Evolutionary conservation across 1,140 invertebrate genomes (phyloP).

Genomic region (Telenomus remus): DNA sequence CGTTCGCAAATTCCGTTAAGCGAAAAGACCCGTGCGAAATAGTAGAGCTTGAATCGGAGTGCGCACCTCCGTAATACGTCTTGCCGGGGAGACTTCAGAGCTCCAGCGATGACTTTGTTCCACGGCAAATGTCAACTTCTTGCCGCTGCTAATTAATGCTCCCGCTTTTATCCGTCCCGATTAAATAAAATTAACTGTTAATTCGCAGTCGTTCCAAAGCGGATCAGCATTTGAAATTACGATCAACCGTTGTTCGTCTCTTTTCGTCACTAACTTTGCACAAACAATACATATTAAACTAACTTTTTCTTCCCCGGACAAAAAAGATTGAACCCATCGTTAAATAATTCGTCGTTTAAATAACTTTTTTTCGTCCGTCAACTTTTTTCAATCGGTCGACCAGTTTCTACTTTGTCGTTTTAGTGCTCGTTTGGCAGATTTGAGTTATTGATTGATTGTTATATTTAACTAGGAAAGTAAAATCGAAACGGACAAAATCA

Average conservation of each 20-base stretch:
- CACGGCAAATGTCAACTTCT: conserved; percentile 35
- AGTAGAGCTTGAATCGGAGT: conserved; percentile 43
- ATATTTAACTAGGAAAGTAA: no score
- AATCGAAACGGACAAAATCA: no score
- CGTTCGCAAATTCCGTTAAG: conserved; percentile 49
- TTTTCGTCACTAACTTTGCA: background rate
- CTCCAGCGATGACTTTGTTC: conserved; percentile 35
- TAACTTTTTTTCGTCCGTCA: no score
- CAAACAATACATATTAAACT: no score
- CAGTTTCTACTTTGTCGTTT: no score
- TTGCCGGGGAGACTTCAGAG: conserved; percentile 42
- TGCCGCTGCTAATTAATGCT: conserved; percentile 38
- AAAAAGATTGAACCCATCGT: no score
- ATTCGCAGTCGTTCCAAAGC: conserved; percentile 9
- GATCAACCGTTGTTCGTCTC: background rate
- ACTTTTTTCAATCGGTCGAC: no score
- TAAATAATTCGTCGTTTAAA: no score
- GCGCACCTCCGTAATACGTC: conserved; percentile 17
- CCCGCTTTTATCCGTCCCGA: conserved; percentile 18
- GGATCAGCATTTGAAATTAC: no score
- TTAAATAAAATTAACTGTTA: conserved; percentile 47
- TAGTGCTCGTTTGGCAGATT: no score
- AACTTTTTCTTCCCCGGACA: no score
- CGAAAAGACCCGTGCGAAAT: conserved; percentile 44
- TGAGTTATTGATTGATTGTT: no score